Conservation (phyloP, 2,797 vertebrate genomes). For the Jordanella pulchra region DNA sequence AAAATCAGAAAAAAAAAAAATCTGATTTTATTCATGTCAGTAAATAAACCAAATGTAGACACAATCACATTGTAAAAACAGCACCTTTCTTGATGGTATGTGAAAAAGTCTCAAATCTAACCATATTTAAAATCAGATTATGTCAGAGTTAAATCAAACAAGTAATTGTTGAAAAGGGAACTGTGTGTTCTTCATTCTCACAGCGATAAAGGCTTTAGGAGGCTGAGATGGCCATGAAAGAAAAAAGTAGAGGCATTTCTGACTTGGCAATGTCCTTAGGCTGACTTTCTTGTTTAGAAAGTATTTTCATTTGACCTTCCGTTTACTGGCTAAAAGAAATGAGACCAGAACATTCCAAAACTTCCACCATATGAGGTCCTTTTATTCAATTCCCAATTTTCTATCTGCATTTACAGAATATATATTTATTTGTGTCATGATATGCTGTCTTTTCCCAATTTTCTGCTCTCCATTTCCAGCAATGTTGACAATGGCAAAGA, state of each 20-base stretch:
- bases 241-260: too few relatives aligned
- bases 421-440: not conserved
- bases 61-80: not conserved
- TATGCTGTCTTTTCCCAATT: not conserved
- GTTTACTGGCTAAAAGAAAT: too few relatives aligned
- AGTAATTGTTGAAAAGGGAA: too few relatives aligned
- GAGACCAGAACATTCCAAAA: too few relatives aligned
- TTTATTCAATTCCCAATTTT: not conserved
- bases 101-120: not conserved
- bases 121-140: not conserved
- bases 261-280: too few relatives aligned
- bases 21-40: not conserved
- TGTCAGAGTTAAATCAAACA: too few relatives aligned
- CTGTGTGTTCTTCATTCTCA: too few relatives aligned
- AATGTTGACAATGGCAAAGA: not conserved
- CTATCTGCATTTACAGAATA: not conserved
- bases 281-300: too few relatives aligned
- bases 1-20: conserved; percentile 44
- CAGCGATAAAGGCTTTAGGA: conserved; percentile 10
- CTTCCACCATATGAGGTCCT: too few relatives aligned
- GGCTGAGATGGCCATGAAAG: too few relatives aligned
- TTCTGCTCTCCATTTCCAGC: not conserved
- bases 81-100: not conserved
- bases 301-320: too few relatives aligned
- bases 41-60: not conserved